Conservation (phyloP, 1,140 invertebrate genomes). For the Carposina sasakii region DNA sequence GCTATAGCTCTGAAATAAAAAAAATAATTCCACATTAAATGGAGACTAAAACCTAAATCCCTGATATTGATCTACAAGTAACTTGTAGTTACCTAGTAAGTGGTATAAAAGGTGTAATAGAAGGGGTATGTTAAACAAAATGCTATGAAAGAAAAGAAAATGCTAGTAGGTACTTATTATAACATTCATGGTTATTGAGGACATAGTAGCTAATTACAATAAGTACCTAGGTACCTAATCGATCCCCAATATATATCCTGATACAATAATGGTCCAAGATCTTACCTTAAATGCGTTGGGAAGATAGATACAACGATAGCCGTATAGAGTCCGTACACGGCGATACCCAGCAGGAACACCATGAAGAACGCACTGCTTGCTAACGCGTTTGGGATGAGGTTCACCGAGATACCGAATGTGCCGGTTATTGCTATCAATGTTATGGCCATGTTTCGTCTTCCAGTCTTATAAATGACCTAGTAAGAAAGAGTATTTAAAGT, state of each 20-base stretch:
- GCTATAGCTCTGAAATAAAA: conserved; percentile 41
- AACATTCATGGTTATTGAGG: not conserved
- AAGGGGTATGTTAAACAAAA: not conserved
- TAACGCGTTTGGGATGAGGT: conserved; percentile 40
- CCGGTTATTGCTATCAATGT: conserved; percentile 25
- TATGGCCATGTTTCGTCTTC: conserved; percentile 44
- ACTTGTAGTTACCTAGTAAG: not conserved
- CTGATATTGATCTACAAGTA: not conserved
- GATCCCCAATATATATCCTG: not conserved
- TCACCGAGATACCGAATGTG: conserved; percentile 32
- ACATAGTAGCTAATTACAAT: not conserved
- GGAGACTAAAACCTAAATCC: not conserved
- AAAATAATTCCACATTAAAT: not conserved
- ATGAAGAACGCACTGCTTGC: conserved; percentile 34
- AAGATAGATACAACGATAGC: conserved; percentile 41
- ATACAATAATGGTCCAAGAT: not conserved
- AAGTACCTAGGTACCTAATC: not conserved
- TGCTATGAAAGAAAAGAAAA: not conserved
- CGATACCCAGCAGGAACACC: conserved; percentile 27
- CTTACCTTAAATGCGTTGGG: conserved; percentile 46
- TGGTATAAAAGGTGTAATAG: not conserved
- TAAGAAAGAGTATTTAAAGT: not conserved
- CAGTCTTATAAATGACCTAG: conserved; percentile 31
- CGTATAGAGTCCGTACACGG: conserved; percentile 41
- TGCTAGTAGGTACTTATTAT: not conserved